phyloP scores from a whole-genome alignment of 2,888 invertebrate genomes.

The Halocaridina rubra region DNA sequence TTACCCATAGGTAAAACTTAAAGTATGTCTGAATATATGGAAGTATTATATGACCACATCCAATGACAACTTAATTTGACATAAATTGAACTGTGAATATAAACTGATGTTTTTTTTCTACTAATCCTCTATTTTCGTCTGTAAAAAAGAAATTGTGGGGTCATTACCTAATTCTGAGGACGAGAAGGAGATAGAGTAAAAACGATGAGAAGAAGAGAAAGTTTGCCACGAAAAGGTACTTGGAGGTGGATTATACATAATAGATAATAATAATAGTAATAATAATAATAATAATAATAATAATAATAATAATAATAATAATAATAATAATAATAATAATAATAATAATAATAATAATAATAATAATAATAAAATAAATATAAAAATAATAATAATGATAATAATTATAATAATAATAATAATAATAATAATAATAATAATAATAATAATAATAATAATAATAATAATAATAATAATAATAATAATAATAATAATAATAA shows the following conservation, averaged over 20 bases:
- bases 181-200: neutral
- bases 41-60: too few species aligned
- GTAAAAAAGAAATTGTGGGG: neutral
- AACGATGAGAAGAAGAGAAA: neutral
- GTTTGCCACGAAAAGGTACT: neutral
- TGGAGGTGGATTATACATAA: too few species aligned
- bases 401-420: neutral
- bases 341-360: neutral
- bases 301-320: too few species aligned
- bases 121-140: too few species aligned
- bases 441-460: neutral
- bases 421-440: neutral
- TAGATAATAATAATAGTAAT: too few species aligned
- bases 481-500: too few species aligned
- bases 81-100: too few species aligned
- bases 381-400: neutral
- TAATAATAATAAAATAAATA: neutral
- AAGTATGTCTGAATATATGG: too few species aligned
- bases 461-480: neutral
- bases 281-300: too few species aligned
- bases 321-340: neutral
- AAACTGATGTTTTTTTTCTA: too few species aligned
- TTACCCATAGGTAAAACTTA: too few species aligned
- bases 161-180: neutral
- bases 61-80: too few species aligned